Base-by-base conservation (phyloP, 2,888 invertebrate genomes). In the Noctua comes region DNA sequence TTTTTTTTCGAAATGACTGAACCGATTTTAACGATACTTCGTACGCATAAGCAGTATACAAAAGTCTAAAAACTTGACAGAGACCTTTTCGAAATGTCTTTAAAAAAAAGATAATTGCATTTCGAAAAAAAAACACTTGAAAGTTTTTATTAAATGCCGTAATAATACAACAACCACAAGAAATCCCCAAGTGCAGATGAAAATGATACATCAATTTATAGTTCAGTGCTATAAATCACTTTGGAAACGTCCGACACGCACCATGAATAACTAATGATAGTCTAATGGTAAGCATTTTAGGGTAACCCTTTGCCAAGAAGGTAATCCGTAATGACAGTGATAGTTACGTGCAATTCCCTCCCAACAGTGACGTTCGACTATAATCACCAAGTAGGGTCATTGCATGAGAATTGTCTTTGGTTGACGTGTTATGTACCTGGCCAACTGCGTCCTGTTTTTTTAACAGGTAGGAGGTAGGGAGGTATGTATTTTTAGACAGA, bases 241-340 rank as follows among this genome's bases (percentile, higher is more conserved):
- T 64, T 36, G 18, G 27, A 27, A 81, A 57, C 36, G 40, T 74
- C 31, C 40, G 54, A 64, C 18, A 81, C 64, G 54, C 54, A 74
- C 16, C 40, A 24, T 82, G 82, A 82, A 82, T 75, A 82, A 21
- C 31, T 48, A 66, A 79, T 79, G 21, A 62, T 62, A 46, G 27
- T n/a, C 16, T 73, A 64, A 36, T 21, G 46, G 81, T 57, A 57
- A 57, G 65, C 21, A 40, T 81, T 74, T 73, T 74, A 65, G n/a
- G 54, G 40, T 82, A 79, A 46, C 54, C 46, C 64, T 73, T 57
- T 73, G 27, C 46, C n/a, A 48, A 70, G 40, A 51, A 40, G 73
- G 51, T 46, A 27, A 72, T 80, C 54, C 1, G 54, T 27, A 36
- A 36, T 46, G 18, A 27, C 27, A 64, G 51, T 18, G 72, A 43